These are phyloP conservation scores for Pontoporia blainvillei DNA, from an alignment of 2,113 vertebrate genomes.

Conservation along the genomic window DNA sequence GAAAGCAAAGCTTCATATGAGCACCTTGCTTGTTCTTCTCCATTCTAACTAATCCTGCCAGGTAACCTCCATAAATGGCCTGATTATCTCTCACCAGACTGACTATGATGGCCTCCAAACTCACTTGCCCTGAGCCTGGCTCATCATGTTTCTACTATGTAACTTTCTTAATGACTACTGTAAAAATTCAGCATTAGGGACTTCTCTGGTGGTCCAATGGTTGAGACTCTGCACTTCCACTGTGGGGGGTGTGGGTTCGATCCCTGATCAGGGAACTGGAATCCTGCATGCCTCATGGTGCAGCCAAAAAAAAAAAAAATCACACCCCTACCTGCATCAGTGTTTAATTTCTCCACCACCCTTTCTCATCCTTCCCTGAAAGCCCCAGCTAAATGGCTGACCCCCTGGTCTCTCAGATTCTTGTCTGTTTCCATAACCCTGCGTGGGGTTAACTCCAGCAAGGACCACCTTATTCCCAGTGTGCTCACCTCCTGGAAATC, in stretches of 20 bases:
- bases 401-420: not conserved
- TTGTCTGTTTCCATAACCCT: not conserved
- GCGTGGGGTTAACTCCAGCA: not conserved
- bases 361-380: not conserved
- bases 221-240: too few species aligned
- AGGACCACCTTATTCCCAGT: not conserved
- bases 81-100: not conserved
- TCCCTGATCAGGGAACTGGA: too few species aligned
- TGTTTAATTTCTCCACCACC: not conserved
- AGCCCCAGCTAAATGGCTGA: too few species aligned
- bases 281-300: too few species aligned
- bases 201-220: too few species aligned
- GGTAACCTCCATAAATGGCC: not conserved
- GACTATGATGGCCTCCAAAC: not conserved
- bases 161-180: not conserved
- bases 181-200: not conserved
- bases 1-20: not conserved
- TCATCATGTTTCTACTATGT: not conserved
- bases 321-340: not conserved
- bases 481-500: not conserved
- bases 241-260: too few species aligned
- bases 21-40: not conserved
- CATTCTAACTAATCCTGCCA: not conserved
- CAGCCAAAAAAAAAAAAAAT: not conserved
- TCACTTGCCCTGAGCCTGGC: not conserved